Evolutionary conservation across 2,797 vertebrate species (phyloP), one percentile per base, ranked within the genome.

Genomic region (Myoxocephalus aenaeus): DNA sequence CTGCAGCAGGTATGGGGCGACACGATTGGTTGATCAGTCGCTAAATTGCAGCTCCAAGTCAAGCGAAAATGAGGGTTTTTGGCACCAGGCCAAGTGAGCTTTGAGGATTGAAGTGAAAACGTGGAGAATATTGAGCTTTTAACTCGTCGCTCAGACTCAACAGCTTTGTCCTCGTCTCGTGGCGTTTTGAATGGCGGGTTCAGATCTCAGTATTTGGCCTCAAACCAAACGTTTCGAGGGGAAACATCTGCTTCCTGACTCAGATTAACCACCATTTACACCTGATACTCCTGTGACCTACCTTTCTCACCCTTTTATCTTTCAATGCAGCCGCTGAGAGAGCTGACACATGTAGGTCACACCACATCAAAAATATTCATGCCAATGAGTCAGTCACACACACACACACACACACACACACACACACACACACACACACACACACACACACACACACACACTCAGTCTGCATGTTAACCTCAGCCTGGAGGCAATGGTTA

Each of bases 161-260:
- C 65, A 58, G 29, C 69, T 65, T 6, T 71, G 46, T 57, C 57
- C 20, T 74, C 44, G 32, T 62, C 25, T 58, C 4, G 3, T 20
- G 25, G 7, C 0, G 3, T 67, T 57, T 65, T 68, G 17, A 82
- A 32, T 15, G 18, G 7, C 56, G 3, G 25, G 4, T 62, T 67
- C 46, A 71, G n/a, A 46, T 56, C 56, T 82, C 46, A 64, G 17
- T 70, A 34, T 72, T 61, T 80, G 81, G 48, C 73, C 56, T 74
- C 22, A 70, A 75, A 66, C 42, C 61, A 66, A 20, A 66, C 38
- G n/a, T 59, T 71, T 53, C 0, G 1, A 50, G 50, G 66, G 67
- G 34, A 79, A 81, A 75, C 80, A 80, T 63, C 77, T 82, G 75
- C 70, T 64, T 81, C 68, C 65, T 79, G 64, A 40, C 56, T 81